These are phyloP conservation scores for Embiotoca jacksoni DNA, from an alignment of 2,113 vertebrate genomes.

Conservation along the genomic window DNA sequence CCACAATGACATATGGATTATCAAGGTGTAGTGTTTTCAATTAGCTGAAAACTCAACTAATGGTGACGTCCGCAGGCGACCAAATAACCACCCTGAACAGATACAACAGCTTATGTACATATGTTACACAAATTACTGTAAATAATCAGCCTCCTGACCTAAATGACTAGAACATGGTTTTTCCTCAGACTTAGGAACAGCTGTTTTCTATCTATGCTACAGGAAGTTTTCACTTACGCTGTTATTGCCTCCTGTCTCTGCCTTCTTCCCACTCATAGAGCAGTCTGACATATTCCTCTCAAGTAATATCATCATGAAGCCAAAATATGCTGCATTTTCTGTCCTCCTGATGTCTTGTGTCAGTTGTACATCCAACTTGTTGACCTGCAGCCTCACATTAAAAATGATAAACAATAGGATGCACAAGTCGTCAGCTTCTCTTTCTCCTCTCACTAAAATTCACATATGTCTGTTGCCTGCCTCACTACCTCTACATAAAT, in stretches of 20 bases:
- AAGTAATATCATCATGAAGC: neutral
- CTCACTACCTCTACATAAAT: neutral
- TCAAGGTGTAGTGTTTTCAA: too few species aligned
- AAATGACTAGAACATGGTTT: too few species aligned
- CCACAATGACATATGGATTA: too few species aligned
- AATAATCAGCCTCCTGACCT: too few species aligned
- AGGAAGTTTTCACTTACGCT: too few species aligned
- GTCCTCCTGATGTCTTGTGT: neutral
- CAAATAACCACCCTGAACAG: too few species aligned
- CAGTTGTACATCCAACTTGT: neutral
- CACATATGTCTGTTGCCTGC: neutral
- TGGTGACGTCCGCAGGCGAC: too few species aligned
- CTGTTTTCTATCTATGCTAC: too few species aligned
- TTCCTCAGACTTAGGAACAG: too few species aligned
- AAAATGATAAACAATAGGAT: neutral
- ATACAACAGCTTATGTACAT: too few species aligned
- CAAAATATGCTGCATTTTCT: neutral
- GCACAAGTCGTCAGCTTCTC: neutral
- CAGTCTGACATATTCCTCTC: neutral
- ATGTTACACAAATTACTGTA: too few species aligned
- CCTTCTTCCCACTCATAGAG: neutral
- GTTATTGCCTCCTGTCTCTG: neutral
- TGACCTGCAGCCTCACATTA: neutral
- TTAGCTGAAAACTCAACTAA: too few species aligned
- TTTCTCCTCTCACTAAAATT: neutral